phyloP scores from a whole-genome alignment of 2,113 vertebrate genomes.

The Neopipo cinnamomea region DNA sequence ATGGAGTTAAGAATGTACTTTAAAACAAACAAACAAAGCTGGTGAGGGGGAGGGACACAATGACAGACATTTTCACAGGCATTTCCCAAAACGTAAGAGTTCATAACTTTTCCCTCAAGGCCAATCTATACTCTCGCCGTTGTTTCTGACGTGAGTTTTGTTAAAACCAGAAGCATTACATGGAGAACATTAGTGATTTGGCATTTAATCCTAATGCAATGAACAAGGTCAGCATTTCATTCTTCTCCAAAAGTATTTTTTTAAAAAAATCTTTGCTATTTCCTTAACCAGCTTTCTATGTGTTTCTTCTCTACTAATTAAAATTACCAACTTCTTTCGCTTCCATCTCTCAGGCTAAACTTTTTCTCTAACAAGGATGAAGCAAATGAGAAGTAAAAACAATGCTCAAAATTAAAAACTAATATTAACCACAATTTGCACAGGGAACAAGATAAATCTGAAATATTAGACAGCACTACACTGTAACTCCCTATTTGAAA shows the following conservation, averaged over 20 bases:
- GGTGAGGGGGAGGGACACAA: background rate
- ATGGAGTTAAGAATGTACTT: conserved; percentile 14
- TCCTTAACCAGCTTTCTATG: background rate
- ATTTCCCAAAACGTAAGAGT: background rate
- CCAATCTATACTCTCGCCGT: background rate
- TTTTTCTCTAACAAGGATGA: background rate
- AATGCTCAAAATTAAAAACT: background rate
- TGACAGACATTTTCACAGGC: background rate
- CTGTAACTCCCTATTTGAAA: background rate
- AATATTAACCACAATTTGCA: background rate
- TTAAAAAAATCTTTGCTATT: background rate
- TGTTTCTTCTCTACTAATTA: background rate
- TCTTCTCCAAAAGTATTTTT: background rate
- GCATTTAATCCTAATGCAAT: background rate
- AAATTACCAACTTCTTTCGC: background rate
- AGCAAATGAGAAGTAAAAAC: background rate
- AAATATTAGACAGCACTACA: background rate
- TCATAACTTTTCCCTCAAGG: background rate
- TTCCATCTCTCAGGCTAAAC: background rate
- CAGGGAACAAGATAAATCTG: background rate
- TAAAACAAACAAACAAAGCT: conserved; percentile 48
- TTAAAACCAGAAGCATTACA: conserved; percentile 32
- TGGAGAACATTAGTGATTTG: background rate
- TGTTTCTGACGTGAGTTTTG: background rate
- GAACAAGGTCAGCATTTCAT: background rate